Percentiles rank a stretch among this genome's conserved stretches.
phyloP scores from a whole-genome alignment of 2,888 invertebrate species.

The Tetropium fuscum region DNA sequence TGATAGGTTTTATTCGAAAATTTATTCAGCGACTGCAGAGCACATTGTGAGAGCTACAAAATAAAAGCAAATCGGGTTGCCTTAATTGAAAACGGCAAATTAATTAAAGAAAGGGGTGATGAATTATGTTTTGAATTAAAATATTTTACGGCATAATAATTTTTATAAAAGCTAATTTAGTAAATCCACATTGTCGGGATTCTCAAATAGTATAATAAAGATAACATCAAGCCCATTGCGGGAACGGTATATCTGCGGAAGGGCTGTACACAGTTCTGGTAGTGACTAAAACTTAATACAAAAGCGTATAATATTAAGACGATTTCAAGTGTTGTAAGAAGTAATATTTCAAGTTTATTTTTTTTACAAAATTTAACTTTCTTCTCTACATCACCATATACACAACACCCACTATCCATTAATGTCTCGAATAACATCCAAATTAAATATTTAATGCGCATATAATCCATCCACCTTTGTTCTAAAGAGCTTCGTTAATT shows the following conservation, averaged over 20 bases:
- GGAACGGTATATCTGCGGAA: constrained; percentile 51
- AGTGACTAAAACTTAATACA: too few relatives aligned
- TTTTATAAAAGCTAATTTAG: constrained; percentile 45
- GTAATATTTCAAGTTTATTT: too few relatives aligned
- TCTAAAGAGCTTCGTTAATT: too few relatives aligned
- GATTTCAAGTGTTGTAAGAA: too few relatives aligned
- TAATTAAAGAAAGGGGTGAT: constrained; percentile 40
- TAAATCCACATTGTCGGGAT: constrained; percentile 47
- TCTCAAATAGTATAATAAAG: constrained; percentile 53
- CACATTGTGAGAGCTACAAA: constrained; percentile 23
- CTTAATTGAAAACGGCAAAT: constrained; percentile 39
- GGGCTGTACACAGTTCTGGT: constrained; percentile 22
- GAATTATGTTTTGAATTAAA: constrained; percentile 42
- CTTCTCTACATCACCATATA: too few relatives aligned
- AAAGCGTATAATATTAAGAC: too few relatives aligned
- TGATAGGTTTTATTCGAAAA: constrained; percentile 40
- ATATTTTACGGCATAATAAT: constrained; percentile 42
- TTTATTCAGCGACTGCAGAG: constrained; percentile 27
- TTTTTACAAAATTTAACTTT: too few relatives aligned
- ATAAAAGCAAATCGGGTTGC: constrained; percentile 31
- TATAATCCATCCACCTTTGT: too few relatives aligned
- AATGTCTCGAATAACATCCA: too few relatives aligned
- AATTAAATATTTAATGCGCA: too few relatives aligned
- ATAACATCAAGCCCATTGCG: constrained; percentile 57
- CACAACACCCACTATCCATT: too few relatives aligned